Conservation (phyloP, 1,140 invertebrate genomes). For the Amyelois transitella region DNA sequence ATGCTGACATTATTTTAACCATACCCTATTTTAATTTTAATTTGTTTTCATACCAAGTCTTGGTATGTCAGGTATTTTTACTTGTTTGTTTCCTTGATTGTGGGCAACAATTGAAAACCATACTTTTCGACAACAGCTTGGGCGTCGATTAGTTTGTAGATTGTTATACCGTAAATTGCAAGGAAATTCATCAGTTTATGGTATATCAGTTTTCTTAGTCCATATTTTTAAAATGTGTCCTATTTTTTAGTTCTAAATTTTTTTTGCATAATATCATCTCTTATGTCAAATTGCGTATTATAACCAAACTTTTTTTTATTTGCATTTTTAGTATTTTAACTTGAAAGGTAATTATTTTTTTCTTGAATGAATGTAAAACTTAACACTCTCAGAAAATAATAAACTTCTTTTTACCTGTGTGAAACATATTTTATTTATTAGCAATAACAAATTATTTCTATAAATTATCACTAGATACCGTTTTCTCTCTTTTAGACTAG, state of each 20-base stretch:
- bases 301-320: slow-evolving; percentile 24
- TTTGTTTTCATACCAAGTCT: not conserved
- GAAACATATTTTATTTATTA: slow-evolving; percentile 26
- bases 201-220: no score
- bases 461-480: no score
- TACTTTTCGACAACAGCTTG: no score
- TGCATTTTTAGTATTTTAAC: slow-evolving; percentile 30
- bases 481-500: no score
- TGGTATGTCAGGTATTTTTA: not conserved
- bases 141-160: no score
- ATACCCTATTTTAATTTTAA: not conserved
- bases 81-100: no score
- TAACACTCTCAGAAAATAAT: slow-evolving; percentile 37
- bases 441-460: no score
- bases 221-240: slow-evolving; percentile 11
- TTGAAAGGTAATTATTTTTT: slow-evolving; percentile 1
- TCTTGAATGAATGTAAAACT: not conserved
- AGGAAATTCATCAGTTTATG: no score
- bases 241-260: not conserved
- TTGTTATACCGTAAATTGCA: no score
- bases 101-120: no score
- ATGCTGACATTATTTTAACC: not conserved
- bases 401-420: slow-evolving; percentile 58
- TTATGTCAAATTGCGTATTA: slow-evolving; percentile 11
- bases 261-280: not conserved